Evolutionary conservation across 1,140 invertebrate genomes (phyloP).

Genomic region (Episyrphus balteatus): DNA sequence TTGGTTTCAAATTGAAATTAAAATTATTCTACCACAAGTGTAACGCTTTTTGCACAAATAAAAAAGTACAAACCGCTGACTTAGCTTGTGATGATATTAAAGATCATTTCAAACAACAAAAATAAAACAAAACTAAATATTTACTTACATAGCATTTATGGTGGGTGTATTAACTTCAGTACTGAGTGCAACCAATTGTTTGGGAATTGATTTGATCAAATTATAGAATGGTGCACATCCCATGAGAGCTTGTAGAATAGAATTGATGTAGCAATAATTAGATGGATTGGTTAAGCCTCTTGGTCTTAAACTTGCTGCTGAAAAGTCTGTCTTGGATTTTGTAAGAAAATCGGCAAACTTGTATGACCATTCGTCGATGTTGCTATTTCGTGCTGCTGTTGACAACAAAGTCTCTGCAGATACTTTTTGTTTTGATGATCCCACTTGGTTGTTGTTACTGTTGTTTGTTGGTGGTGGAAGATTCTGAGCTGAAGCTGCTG

Average conservation of each 20-base stretch:
- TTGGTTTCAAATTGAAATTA: not conserved
- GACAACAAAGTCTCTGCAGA: not conserved
- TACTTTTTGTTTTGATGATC: not conserved
- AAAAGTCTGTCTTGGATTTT: slow-evolving; percentile 61
- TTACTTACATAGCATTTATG: slow-evolving; percentile 64
- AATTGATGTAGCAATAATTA: slow-evolving; percentile 95
- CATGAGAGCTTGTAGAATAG: slow-evolving; percentile 77
- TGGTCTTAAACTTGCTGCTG: slow-evolving; percentile 62
- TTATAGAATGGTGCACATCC: slow-evolving; percentile 92
- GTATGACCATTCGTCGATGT: slow-evolving; percentile 27
- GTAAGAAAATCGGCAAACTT: slow-evolving; percentile 56
- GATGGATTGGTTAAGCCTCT: slow-evolving; percentile 81
- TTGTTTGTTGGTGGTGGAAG: slow-evolving; percentile 7
- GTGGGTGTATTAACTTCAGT: slow-evolving; percentile 66
- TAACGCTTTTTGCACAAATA: slow-evolving; percentile 24
- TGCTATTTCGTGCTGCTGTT: slow-evolving; percentile 8
- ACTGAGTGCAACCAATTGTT: slow-evolving; percentile 44
- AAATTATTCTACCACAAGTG: slow-evolving; percentile 26
- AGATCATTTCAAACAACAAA: not conserved
- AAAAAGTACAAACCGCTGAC: slow-evolving; percentile 25
- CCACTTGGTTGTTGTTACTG: not conserved
- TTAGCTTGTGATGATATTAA: slow-evolving; percentile 17
- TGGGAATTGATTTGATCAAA: slow-evolving; percentile 61
- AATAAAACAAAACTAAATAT: no score
- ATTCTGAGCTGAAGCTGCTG: slow-evolving; percentile 32